Conservation (phyloP, 2,797 vertebrate species). For the Ctenopoma kingsleyae region DNA sequence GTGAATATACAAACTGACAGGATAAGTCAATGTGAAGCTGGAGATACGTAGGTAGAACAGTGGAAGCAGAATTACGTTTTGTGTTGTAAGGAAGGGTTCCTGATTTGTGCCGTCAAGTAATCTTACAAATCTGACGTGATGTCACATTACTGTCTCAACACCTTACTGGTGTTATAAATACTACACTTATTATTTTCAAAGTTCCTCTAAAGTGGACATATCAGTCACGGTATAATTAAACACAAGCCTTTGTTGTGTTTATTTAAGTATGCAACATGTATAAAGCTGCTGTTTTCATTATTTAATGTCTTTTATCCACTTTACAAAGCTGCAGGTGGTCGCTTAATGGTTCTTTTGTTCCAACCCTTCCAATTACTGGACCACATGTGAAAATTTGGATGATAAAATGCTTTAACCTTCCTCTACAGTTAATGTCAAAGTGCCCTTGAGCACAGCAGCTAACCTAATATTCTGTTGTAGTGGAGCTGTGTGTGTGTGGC, state of each 20-base stretch:
- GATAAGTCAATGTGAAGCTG: conserved; percentile 2
- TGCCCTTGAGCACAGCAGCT: conserved; percentile 75
- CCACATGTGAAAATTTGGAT: conserved; percentile 65
- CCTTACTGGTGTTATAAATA: conserved; percentile 19
- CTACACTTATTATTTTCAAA: conserved; percentile 7
- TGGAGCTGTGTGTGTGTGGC: conserved; percentile 16
- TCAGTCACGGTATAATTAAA: conserved; percentile 22
- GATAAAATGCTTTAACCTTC: conserved; percentile 66
- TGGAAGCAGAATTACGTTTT: neutral
- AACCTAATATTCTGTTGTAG: conserved; percentile 46
- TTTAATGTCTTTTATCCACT: conserved; percentile 56
- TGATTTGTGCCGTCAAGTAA: neutral
- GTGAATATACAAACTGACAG: conserved; percentile 18
- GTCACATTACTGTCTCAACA: neutral
- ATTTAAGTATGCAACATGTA: conserved; percentile 28
- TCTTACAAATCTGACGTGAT: conserved; percentile 5
- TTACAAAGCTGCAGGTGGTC: conserved; percentile 69
- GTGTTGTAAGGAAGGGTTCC: neutral
- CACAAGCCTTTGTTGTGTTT: conserved; percentile 46
- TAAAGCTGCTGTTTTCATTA: conserved; percentile 51
- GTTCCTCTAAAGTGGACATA: conserved; percentile 10
- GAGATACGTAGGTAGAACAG: neutral
- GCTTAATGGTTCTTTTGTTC: conserved; percentile 70
- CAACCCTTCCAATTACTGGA: conserved; percentile 64
- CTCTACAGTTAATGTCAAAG: conserved; percentile 69